A percentile compares a stretch with the other conserved stretches of the same genome.
Conservation (phyloP, 2,113 vertebrate species). For the Murina feae region DNA sequence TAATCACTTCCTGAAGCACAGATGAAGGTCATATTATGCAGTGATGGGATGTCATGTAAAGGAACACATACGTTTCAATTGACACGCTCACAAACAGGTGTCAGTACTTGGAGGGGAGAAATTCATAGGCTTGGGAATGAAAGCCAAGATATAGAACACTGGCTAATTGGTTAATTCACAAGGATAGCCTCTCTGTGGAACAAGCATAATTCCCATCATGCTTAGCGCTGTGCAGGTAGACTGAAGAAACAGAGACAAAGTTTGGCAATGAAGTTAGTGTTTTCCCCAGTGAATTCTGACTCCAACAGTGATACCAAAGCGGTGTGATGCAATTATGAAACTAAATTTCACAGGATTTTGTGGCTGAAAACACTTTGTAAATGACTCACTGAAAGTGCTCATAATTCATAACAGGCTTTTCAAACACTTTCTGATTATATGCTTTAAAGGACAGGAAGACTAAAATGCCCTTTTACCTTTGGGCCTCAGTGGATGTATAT, state of each 20-base stretch:
- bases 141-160: constrained; percentile 53
- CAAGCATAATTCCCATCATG: constrained; percentile 62
- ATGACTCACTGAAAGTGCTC: constrained; percentile 17
- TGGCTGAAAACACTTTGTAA: neutral
- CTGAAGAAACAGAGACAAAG: constrained; percentile 58
- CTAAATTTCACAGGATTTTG: constrained; percentile 25
- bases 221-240: constrained; percentile 67
- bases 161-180: constrained; percentile 67
- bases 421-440: constrained; percentile 12
- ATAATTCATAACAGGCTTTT: constrained; percentile 23
- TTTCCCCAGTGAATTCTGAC: constrained; percentile 64
- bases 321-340: constrained; percentile 60
- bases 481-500: neutral
- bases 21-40: constrained; percentile 52
- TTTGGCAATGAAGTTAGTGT: constrained; percentile 65
- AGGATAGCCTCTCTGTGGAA: constrained; percentile 69
- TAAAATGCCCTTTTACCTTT: constrained; percentile 35
- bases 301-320: constrained; percentile 35
- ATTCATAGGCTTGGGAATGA: constrained; percentile 40
- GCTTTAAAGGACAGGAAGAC: constrained; percentile 6
- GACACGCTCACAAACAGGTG: constrained; percentile 54
- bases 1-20: constrained; percentile 43
- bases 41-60: constrained; percentile 51
- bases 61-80: constrained; percentile 64
- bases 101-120: constrained; percentile 40